These are phyloP conservation scores for Mungos mungo DNA, from an alignment of 2,113 vertebrate genomes.

Conservation along the genomic window DNA sequence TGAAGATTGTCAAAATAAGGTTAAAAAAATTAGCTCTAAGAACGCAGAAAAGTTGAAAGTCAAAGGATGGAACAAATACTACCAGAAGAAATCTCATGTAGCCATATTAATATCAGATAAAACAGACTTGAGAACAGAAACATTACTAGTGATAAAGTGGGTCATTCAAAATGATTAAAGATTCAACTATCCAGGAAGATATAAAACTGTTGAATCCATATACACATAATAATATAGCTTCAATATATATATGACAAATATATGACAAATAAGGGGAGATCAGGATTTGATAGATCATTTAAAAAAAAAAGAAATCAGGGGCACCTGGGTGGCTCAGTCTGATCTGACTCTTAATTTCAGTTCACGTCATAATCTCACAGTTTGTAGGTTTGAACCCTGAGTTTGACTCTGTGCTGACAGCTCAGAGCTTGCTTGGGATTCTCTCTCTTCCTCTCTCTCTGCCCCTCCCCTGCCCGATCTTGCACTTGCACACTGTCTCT, in stretches of 20 bases:
- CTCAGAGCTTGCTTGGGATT: no score
- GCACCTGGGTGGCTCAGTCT: no score
- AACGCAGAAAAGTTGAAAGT: not conserved
- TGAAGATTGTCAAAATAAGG: not conserved
- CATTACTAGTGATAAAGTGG: not conserved
- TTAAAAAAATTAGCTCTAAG: not conserved
- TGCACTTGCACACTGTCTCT: no score
- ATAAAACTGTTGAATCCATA: constrained; percentile 20
- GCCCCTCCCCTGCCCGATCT: no score
- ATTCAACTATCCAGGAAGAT: constrained; percentile 15
- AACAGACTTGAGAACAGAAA: not conserved
- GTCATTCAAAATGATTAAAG: not conserved
- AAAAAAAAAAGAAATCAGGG: not conserved
- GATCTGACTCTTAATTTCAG: no score
- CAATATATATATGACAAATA: not conserved
- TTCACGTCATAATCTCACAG: no score
- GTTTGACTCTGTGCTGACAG: no score
- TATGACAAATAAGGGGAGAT: not conserved
- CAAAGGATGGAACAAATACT: not conserved
- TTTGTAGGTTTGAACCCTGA: no score
- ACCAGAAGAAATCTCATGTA: not conserved
- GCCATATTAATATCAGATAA: not conserved
- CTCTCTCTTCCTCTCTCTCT: no score
- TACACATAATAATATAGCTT: not conserved
- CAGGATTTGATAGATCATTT: not conserved